Evolutionary conservation across 2,888 invertebrate genomes (phyloP).

Genomic region (Dolomedes plantarius): DNA sequence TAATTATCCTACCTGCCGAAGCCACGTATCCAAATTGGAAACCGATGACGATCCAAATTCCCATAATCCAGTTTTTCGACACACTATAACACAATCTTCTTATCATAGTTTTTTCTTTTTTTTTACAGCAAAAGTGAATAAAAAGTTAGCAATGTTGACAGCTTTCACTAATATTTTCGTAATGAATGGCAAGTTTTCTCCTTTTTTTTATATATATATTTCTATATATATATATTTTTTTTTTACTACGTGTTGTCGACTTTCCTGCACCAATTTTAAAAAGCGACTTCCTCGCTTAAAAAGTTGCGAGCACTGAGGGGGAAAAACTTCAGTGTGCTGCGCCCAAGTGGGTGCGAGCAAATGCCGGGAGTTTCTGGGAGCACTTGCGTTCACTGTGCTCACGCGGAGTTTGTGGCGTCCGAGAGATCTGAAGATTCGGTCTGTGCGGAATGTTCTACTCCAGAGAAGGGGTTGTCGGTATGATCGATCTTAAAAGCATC

Average conservation of each 20-base stretch:
- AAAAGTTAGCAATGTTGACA: too few relatives aligned
- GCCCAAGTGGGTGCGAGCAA: neutral
- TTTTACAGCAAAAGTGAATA: too few relatives aligned
- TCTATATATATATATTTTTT: too few relatives aligned
- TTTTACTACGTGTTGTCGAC: too few relatives aligned
- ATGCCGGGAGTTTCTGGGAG: neutral
- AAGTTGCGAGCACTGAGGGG: neutral
- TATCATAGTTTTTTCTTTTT: neutral
- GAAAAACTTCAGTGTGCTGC: neutral
- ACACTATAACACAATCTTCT: slow-evolving; percentile 3
- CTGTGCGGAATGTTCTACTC: neutral
- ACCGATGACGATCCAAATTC: neutral
- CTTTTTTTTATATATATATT: too few relatives aligned
- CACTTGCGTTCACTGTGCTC: neutral
- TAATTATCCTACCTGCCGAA: neutral
- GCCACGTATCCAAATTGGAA: neutral
- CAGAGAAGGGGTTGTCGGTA: neutral
- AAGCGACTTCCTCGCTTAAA: neutral
- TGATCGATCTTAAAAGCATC: slow-evolving; percentile 8
- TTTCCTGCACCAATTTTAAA: too few relatives aligned
- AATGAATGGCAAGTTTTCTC: too few relatives aligned
- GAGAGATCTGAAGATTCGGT: neutral
- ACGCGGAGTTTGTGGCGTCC: slow-evolving; percentile 12
- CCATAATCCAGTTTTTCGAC: slow-evolving; percentile 6
- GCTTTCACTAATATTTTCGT: too few relatives aligned